Evolutionary conservation across 2,113 vertebrate genomes (phyloP).

Genomic region (Ardeotis arabs): DNA sequence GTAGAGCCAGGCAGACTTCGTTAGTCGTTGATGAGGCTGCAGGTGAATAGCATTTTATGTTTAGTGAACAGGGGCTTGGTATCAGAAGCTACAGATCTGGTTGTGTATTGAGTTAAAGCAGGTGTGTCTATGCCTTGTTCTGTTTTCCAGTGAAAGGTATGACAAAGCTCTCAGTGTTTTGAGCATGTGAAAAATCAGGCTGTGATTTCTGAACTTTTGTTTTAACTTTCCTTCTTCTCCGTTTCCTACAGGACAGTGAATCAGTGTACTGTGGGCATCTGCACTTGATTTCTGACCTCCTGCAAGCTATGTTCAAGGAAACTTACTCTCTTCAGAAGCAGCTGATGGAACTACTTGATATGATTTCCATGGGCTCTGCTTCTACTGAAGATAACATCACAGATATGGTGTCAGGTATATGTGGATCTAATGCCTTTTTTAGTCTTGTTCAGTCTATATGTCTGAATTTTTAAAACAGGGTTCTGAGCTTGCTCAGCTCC

Average conservation of each 20-base stretch:
- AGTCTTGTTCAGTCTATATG: background rate
- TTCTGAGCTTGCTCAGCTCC: background rate
- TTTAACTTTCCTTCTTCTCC: background rate
- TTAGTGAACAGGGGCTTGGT: background rate
- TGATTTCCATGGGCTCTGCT: slow-evolving; percentile 74
- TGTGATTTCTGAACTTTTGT: background rate
- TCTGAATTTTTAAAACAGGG: background rate
- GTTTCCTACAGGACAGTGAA: slow-evolving; percentile 86
- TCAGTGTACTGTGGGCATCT: slow-evolving; percentile 85
- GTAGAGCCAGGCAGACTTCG: background rate
- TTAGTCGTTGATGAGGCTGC: background rate
- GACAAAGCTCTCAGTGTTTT: background rate
- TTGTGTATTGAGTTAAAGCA: background rate
- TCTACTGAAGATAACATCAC: slow-evolving; percentile 76
- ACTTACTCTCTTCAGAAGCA: slow-evolving; percentile 91
- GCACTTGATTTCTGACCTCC: slow-evolving; percentile 89
- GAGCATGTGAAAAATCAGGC: background rate
- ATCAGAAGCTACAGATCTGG: background rate
- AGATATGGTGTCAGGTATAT: slow-evolving; percentile 82
- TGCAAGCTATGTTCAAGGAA: slow-evolving; percentile 91
- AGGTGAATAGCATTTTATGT: background rate
- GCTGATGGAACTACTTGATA: slow-evolving; percentile 89
- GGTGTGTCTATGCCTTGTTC: background rate
- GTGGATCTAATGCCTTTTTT: background rate
- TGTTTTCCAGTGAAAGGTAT: background rate